Conservation (phyloP, 2,113 vertebrate species). For the Murina feae region DNA sequence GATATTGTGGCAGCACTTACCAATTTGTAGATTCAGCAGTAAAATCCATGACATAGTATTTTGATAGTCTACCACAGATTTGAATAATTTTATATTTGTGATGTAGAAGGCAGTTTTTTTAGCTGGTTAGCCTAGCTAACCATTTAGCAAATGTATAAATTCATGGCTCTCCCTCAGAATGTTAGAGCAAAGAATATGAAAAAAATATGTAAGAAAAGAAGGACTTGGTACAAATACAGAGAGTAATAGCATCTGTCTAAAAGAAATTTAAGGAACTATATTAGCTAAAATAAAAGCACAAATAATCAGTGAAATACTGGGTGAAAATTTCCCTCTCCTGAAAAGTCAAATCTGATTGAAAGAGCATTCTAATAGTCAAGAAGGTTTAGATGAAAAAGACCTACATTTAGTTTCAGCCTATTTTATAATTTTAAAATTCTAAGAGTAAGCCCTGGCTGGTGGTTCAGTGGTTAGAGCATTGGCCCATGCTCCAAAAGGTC, state of each 20-base stretch:
- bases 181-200: neutral
- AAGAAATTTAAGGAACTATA: neutral
- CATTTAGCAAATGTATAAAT: neutral
- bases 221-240: neutral
- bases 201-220: neutral
- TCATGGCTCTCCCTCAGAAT: neutral
- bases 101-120: neutral
- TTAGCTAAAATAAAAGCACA: neutral
- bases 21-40: neutral
- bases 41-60: neutral
- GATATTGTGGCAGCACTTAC: neutral
- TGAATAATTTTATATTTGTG: neutral
- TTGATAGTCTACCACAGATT: neutral
- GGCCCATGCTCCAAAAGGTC: no score
- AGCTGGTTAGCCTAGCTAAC: neutral
- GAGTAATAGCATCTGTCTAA: neutral
- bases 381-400: neutral
- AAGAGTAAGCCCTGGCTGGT: neutral
- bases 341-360: neutral
- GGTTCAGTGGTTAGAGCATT: no score
- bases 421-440: conserved; percentile 11
- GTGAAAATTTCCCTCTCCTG: neutral
- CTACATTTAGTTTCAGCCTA: neutral
- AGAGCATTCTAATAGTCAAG: neutral
- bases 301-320: conserved; percentile 3